Evolutionary conservation across 2,797 vertebrate genomes (phyloP).

Genomic region (Lepus townsendii): DNA sequence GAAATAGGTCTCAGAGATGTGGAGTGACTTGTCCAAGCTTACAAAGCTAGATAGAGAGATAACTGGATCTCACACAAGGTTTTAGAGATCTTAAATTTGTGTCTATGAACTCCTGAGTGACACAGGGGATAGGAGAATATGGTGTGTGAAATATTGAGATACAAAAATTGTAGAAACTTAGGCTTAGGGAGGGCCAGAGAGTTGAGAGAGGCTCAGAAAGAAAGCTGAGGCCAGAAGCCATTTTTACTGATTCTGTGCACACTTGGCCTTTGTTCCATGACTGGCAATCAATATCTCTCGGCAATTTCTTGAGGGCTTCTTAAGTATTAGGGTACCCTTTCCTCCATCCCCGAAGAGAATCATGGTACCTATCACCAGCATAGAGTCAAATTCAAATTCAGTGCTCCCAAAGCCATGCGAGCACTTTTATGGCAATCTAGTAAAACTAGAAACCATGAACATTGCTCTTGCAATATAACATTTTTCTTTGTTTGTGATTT

Average conservation of each 20-base stretch:
- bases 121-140: background rate
- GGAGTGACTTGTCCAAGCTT: background rate
- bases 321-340: background rate
- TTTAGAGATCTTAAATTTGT: background rate
- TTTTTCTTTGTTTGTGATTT: constrained; percentile 4
- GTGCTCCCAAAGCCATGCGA: background rate
- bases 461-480: background rate
- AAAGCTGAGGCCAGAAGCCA: background rate
- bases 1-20: background rate
- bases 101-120: background rate
- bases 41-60: background rate
- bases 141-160: background rate
- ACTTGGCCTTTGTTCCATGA: background rate
- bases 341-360: background rate
- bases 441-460: background rate
- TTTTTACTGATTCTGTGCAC: background rate
- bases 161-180: background rate
- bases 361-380: background rate
- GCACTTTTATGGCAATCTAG: background rate
- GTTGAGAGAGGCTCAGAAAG: background rate
- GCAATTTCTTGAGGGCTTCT: background rate
- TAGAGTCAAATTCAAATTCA: constrained; percentile 42
- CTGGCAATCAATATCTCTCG: background rate
- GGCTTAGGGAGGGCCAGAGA: background rate
- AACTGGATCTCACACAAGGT: background rate